Evolutionary conservation across 1,140 invertebrate species (phyloP).

Genomic region (Drosophila carrolli): DNA sequence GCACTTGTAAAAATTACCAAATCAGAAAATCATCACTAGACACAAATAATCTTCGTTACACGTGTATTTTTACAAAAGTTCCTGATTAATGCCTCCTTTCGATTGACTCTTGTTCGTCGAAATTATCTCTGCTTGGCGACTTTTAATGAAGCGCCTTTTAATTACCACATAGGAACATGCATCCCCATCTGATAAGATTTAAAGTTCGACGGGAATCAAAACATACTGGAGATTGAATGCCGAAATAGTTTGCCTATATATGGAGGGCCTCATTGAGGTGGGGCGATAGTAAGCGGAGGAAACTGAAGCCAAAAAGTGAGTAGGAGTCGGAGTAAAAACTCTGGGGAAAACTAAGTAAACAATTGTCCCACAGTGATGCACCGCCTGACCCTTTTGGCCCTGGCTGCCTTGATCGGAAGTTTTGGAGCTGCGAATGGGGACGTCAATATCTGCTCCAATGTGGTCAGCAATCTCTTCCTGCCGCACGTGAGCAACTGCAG

Average conservation of each 20-base stretch:
- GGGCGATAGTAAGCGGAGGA: constrained; percentile 32
- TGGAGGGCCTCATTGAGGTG: background rate
- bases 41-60: background rate
- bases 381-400: constrained; percentile 20
- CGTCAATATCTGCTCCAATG: constrained; percentile 67
- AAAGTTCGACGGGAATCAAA: constrained; percentile 17
- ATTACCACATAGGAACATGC: constrained; percentile 35
- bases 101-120: constrained; percentile 15
- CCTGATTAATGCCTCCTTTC: background rate
- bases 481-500: constrained; percentile 62
- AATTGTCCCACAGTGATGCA: constrained; percentile 45
- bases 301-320: constrained; percentile 16
- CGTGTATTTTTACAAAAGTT: background rate
- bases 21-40: background rate
- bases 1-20: background rate
- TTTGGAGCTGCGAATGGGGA: background rate
- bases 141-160: constrained; percentile 29
- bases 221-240: constrained; percentile 38
- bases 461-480: constrained; percentile 60
- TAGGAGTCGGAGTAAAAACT: background rate
- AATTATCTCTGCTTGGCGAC: constrained; percentile 12
- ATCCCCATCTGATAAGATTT: constrained; percentile 49
- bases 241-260: constrained; percentile 57
- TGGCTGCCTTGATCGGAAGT: constrained; percentile 16
- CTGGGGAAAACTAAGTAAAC: too few species aligned